phyloP scores from a whole-genome alignment of 1,140 invertebrate genomes.

The Pseudobourletiella spinata region DNA sequence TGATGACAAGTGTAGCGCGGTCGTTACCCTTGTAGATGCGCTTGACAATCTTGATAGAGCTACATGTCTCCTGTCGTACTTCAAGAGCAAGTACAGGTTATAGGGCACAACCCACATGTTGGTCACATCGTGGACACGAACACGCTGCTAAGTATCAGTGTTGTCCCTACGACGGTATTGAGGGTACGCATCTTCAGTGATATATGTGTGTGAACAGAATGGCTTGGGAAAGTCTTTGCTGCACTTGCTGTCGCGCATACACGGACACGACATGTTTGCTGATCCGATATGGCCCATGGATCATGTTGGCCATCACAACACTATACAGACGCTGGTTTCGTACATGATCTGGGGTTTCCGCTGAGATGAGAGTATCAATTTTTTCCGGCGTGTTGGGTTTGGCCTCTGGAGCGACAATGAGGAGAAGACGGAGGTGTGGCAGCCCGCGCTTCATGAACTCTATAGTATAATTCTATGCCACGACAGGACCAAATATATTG shows the following conservation, averaged over 20 bases:
- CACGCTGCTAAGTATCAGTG: slow-evolving; percentile 22
- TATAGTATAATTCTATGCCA: not conserved
- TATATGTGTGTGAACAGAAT: slow-evolving; percentile 36
- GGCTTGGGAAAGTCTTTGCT: slow-evolving; percentile 40
- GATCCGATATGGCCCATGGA: slow-evolving; percentile 39
- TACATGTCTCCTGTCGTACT: slow-evolving; percentile 46
- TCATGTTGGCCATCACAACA: slow-evolving; percentile 42
- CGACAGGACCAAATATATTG: not conserved
- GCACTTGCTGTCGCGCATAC: slow-evolving; percentile 38
- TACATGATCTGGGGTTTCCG: slow-evolving; percentile 42
- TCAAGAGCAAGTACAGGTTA: slow-evolving; percentile 44
- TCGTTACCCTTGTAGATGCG: slow-evolving; percentile 33
- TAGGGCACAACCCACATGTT: slow-evolving; percentile 49
- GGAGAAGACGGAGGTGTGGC: not conserved
- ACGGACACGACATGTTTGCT: slow-evolving; percentile 32
- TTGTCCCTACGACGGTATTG: slow-evolving; percentile 38
- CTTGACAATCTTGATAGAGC: slow-evolving; percentile 39
- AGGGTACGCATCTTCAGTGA: slow-evolving; percentile 42
- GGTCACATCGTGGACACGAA: slow-evolving; percentile 37
- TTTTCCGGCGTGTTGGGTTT: too few relatives aligned
- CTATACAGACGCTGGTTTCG: slow-evolving; percentile 39
- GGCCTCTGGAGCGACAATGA: too few relatives aligned
- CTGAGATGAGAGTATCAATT: slow-evolving; percentile 40
- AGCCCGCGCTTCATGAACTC: not conserved
- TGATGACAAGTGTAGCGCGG: not conserved